A percentile compares a stretch with the other conserved stretches of the same genome.
Conservation (phyloP, 2,797 vertebrate genomes). For the Epinephelus awoara region DNA sequence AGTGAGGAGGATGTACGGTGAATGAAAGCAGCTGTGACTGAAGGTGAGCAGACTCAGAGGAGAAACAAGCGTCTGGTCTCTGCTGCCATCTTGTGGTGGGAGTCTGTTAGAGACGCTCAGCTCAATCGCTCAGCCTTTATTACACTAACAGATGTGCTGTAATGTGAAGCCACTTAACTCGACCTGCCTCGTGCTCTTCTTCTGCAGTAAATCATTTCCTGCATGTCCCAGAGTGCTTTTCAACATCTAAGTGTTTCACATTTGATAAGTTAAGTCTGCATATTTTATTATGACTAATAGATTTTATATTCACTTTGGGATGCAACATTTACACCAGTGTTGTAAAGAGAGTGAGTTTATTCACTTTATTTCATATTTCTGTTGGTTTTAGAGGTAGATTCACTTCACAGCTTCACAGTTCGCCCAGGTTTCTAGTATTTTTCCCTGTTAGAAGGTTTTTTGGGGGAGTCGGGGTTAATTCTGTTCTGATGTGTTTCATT, state of each 20-base stretch:
- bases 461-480: too few species aligned
- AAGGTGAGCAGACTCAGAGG: neutral
- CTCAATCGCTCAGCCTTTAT: neutral
- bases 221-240: neutral
- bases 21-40: neutral
- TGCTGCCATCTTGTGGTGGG: slow-evolving; percentile 71
- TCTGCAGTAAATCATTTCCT: neutral
- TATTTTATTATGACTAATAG: too few species aligned
- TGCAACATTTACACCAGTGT: too few species aligned
- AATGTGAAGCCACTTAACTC: neutral
- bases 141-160: neutral
- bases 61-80: slow-evolving; percentile 27
- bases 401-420: too few species aligned
- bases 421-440: too few species aligned
- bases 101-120: neutral
- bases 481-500: too few species aligned
- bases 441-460: too few species aligned
- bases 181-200: neutral
- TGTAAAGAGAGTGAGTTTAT: too few species aligned
- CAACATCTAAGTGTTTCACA: neutral
- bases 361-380: too few species aligned
- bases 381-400: too few species aligned
- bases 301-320: too few species aligned
- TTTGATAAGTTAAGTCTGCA: neutral
- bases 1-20: rapidly evolving